Evolutionary conservation across 2,888 invertebrate genomes (phyloP).

Genomic region (Lysandra bellargus): DNA sequence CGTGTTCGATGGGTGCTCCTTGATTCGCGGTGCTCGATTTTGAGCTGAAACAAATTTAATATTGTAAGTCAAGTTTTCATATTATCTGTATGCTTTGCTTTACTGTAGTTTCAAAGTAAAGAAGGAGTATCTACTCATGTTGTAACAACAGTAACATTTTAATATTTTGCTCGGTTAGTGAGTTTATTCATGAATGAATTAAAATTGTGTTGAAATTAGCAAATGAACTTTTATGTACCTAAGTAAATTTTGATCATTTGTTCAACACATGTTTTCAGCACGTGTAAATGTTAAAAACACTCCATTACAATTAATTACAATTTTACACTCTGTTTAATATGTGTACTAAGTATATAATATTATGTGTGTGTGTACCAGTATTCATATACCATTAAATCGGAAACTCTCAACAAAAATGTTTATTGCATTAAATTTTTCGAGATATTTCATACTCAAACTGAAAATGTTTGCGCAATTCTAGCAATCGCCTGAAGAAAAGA

Average conservation of each 20-base stretch:
- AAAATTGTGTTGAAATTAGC: not conserved
- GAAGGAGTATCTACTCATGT: too few relatives aligned
- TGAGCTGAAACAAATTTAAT: slow-evolving; percentile 80
- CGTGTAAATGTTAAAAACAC: not conserved
- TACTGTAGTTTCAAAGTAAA: too few relatives aligned
- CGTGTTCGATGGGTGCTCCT: slow-evolving; percentile 98
- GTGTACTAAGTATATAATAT: too few relatives aligned
- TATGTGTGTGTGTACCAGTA: too few relatives aligned
- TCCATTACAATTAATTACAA: too few relatives aligned
- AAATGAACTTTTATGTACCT: not conserved
- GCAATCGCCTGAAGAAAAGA: not conserved
- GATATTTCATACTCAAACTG: not conserved
- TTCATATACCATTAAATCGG: too few relatives aligned
- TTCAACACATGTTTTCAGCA: not conserved
- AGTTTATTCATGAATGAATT: too few relatives aligned
- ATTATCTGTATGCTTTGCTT: too few relatives aligned
- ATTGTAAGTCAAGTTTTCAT: too few relatives aligned
- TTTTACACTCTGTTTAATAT: too few relatives aligned
- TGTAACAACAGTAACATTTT: too few relatives aligned
- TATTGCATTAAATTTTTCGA: not conserved
- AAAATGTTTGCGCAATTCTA: not conserved
- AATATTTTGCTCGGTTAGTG: too few relatives aligned
- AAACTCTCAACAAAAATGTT: not conserved
- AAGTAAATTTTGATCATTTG: not conserved
- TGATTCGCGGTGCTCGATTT: slow-evolving; percentile 95